These are phyloP conservation scores for Mirza zaza DNA, from an alignment of 2,113 vertebrate species.

Conservation along the genomic window DNA sequence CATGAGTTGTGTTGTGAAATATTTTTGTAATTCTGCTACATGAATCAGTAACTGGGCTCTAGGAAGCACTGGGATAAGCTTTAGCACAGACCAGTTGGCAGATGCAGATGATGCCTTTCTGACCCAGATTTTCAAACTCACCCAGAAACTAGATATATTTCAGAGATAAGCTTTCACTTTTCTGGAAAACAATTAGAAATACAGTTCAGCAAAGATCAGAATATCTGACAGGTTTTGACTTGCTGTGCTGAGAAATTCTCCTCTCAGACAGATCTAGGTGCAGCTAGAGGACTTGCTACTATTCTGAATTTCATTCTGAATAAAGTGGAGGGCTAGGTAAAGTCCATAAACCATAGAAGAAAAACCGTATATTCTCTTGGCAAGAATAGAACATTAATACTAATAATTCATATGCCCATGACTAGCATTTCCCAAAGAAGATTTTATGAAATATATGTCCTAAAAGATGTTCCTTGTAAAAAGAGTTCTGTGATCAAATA, in stretches of 20 bases:
- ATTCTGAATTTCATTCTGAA: background rate
- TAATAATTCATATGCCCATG: background rate
- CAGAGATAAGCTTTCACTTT: background rate
- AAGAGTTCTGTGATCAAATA: background rate
- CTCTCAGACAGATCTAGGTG: background rate
- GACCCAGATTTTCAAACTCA: background rate
- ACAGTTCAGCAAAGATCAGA: background rate
- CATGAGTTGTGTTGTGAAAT: background rate
- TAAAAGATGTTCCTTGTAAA: background rate
- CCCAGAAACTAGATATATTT: background rate
- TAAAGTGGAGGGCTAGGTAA: background rate
- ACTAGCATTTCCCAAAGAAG: background rate
- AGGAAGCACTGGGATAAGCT: background rate
- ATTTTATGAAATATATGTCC: background rate
- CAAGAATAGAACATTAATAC: background rate
- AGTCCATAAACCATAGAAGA: background rate
- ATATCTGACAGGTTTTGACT: background rate
- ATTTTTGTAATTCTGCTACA: background rate
- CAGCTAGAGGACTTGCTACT: background rate
- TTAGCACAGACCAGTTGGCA: background rate
- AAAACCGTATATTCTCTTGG: background rate
- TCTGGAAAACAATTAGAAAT: background rate
- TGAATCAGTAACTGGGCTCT: background rate
- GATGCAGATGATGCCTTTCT: background rate
- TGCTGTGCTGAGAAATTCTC: background rate